phyloP scores from a whole-genome alignment of 2,797 vertebrate species.

The Nannoperca obscura region DNA sequence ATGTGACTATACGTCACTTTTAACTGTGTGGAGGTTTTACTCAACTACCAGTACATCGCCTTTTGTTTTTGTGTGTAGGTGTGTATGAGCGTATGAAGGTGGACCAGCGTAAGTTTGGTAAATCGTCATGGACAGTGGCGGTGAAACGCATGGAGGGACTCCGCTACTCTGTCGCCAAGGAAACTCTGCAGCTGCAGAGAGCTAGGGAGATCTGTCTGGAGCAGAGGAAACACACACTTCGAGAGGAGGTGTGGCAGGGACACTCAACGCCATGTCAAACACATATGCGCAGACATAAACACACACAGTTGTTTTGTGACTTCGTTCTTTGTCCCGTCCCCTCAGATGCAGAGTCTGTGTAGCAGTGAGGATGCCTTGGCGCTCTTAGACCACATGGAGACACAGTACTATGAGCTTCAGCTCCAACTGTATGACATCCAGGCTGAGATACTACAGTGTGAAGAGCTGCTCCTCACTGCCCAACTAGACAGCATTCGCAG shows the following conservation, averaged over 20 bases:
- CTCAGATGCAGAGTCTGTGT: conserved; percentile 95
- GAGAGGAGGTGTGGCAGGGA: conserved; percentile 89
- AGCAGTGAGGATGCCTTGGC: conserved; percentile 92
- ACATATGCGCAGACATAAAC: conserved; percentile 2
- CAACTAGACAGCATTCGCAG: conserved; percentile 95
- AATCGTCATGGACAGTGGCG: conserved; percentile 94
- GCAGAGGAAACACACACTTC: conserved; percentile 94
- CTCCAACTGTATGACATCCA: conserved; percentile 98
- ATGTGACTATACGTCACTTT: background rate
- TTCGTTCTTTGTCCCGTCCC: background rate
- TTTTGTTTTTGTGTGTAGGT: conserved; percentile 78
- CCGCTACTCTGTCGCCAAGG: conserved; percentile 95
- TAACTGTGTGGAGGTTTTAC: conserved; percentile 18
- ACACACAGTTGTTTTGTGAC: background rate
- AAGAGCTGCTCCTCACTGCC: conserved; percentile 95
- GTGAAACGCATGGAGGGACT: conserved; percentile 97
- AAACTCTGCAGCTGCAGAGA: conserved; percentile 97
- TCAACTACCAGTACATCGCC: background rate
- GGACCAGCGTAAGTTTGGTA: conserved; percentile 97
- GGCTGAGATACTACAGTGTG: conserved; percentile 96
- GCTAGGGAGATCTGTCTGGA: conserved; percentile 97
- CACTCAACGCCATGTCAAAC: background rate
- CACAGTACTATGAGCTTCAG: conserved; percentile 95
- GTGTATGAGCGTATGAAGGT: conserved; percentile 95
- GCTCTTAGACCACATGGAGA: conserved; percentile 93